Base-by-base conservation (phyloP, 53 echinoderm and acorn worm genomes). In the Mesocentrotus franciscanus region DNA sequence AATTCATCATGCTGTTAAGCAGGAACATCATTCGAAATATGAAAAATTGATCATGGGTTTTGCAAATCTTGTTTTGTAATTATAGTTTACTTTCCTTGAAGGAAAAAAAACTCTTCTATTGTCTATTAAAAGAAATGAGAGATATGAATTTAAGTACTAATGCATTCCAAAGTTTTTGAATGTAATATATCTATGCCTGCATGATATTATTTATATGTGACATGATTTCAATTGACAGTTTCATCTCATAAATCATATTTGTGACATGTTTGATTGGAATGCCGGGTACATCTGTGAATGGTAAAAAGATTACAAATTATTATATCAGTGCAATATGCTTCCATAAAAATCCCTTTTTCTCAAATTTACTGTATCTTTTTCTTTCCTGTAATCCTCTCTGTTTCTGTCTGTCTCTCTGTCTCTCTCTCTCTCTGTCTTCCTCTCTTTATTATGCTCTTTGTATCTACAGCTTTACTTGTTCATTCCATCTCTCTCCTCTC, bases 191-290 rank as follows among this genome's bases (percentile, higher is more conserved):
- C 14, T 42, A 13, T 87, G 58, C 27, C n/a, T 87, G 87, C 14
- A 15, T n/a, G 81, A 18, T 87, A 87, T 87, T 87, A 87, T 59
- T 87, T 57, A 87, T 87, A 26, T 27, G 58, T 87, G 87, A 87
- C 58, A 87, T 87, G 57, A 87, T 87, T n/a, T 87, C 26, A 58
- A n/a, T 11, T 87, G 87, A 87, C 87, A 87, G 87, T 87, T 87
- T 87, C 87, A 12, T 87, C 39, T 56, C 87, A 87, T 87, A 87
- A 87, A 58, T 87, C 87, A 87, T 87, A n/a, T 87, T 58, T 87
- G 58, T 59, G 87, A 87, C 14, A 57, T 20, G 11, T 59, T 57
- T 57, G 87, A 87, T 87, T n/a, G 8, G 29, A 87, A n/a, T n/a
- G 29, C 87, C 58, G 29, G 87, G 3, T 87, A 35, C 56, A n/a